A percentile compares a stretch with the other conserved stretches of the same genome.
phyloP scores from a whole-genome alignment of 1,140 invertebrate genomes.

The Pentalonia nigronervosa region DNA sequence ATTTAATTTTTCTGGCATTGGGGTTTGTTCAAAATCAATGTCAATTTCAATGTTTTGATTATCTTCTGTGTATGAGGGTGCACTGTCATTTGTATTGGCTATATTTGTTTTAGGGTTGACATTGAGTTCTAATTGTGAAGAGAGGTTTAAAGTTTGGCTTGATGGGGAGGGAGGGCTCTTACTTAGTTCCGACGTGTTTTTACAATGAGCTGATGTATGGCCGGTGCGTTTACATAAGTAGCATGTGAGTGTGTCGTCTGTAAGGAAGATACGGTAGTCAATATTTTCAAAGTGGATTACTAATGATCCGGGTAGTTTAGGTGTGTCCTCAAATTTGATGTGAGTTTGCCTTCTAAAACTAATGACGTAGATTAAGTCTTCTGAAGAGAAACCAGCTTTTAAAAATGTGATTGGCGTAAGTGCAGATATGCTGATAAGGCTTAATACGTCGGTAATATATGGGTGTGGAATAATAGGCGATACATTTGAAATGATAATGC shows the following conservation, averaged over 20 bases:
- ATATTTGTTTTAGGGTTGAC: neutral
- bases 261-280: neutral
- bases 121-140: neutral
- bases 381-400: too few relatives aligned
- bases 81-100: neutral
- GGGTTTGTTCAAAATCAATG: too few relatives aligned
- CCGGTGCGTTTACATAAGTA: too few relatives aligned
- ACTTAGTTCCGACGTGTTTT: neutral
- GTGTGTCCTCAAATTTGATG: neutral
- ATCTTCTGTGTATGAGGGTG: too few relatives aligned
- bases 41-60: too few relatives aligned
- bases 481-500: too few relatives aligned
- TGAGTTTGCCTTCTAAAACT: too few relatives aligned
- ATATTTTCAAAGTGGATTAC: neutral
- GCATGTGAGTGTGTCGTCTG: too few relatives aligned
- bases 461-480: neutral
- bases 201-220: too few relatives aligned
- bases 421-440: neutral
- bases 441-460: neutral
- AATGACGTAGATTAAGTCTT: too few relatives aligned
- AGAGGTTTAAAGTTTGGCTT: neutral
- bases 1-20: too few relatives aligned
- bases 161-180: neutral
- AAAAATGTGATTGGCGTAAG: too few relatives aligned
- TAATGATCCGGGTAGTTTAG: neutral